Evolutionary conservation across 2,797 vertebrate genomes (phyloP).

Genomic region (Brachymystax lenok): DNA sequence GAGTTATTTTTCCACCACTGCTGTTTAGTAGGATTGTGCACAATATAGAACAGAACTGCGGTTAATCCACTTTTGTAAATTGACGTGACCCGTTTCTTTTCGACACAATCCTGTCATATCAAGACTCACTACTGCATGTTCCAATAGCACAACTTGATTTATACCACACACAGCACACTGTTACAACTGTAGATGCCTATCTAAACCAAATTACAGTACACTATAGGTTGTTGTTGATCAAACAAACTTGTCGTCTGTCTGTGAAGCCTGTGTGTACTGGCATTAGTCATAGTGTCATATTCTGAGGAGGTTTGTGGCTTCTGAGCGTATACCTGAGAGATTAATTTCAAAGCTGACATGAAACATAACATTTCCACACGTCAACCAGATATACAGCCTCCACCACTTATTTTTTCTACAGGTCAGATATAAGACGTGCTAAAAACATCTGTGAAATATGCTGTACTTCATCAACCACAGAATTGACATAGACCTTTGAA

Average conservation of each 20-base stretch:
- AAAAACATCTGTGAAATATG: background rate
- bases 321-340: conserved; percentile 46
- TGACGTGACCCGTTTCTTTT: background rate
- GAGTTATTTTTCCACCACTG: too few relatives aligned
- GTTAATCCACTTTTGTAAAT: background rate
- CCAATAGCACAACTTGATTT: background rate
- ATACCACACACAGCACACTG: conserved; percentile 14
- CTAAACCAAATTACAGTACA: conserved; percentile 43
- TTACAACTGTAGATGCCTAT: conserved; percentile 43
- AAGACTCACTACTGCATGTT: background rate
- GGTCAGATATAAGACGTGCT: background rate
- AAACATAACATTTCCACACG: conserved; percentile 54
- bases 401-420: conserved; percentile 19
- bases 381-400: conserved; percentile 37
- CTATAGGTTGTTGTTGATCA: conserved; percentile 58
- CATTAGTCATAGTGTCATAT: conserved; percentile 80
- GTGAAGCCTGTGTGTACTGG: conserved; percentile 65
- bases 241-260: conserved; percentile 66
- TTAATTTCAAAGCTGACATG: conserved; percentile 70
- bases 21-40: background rate
- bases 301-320: conserved; percentile 75
- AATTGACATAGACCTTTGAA: background rate
- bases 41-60: background rate
- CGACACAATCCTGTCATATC: background rate
- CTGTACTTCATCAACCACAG: conserved; percentile 2